Evolutionary conservation across 2,797 vertebrate genomes (phyloP).

Genomic region (Pseudomugil gertrudae): DNA sequence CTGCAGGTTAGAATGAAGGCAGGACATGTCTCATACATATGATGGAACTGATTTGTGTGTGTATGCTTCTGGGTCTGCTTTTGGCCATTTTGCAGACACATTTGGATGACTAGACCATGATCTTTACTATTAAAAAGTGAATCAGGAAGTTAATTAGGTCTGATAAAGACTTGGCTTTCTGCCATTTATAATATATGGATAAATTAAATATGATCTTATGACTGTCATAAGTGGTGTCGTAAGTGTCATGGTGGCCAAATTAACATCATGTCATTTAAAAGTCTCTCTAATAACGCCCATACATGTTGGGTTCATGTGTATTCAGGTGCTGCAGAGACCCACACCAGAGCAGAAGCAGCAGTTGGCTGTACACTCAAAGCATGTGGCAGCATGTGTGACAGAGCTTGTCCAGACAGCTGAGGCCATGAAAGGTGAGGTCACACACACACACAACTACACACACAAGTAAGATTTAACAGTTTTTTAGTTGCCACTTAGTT

Average conservation of each 20-base stretch:
- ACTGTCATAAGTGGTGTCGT: background rate
- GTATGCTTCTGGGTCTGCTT: background rate
- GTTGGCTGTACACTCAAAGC: conserved; percentile 87
- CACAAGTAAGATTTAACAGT: background rate
- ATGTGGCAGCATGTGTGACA: conserved; percentile 89
- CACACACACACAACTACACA: too few relatives aligned
- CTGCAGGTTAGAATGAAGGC: conserved; percentile 84
- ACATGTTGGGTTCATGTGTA: too few relatives aligned
- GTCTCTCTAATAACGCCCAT: too few relatives aligned
- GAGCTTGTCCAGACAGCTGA: conserved; percentile 94
- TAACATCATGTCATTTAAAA: background rate
- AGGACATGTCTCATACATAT: conserved; percentile 25
- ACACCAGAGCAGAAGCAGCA: conserved; percentile 90
- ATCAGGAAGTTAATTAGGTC: background rate
- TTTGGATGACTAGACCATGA: background rate
- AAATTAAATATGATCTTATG: background rate
- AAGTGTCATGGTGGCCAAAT: too few relatives aligned
- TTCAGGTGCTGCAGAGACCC: conserved; percentile 90
- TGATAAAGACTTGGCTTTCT: background rate
- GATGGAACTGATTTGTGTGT: conserved; percentile 14
- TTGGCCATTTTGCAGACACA: background rate
- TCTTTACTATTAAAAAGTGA: background rate
- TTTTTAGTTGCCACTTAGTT: conserved; percentile 12
- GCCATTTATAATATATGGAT: background rate
- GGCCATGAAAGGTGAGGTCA: conserved; percentile 91